Evolutionary conservation across 2,113 vertebrate species (phyloP), one percentile per base, ranked within the genome.

Genomic region (Sylvietta virens): DNA sequence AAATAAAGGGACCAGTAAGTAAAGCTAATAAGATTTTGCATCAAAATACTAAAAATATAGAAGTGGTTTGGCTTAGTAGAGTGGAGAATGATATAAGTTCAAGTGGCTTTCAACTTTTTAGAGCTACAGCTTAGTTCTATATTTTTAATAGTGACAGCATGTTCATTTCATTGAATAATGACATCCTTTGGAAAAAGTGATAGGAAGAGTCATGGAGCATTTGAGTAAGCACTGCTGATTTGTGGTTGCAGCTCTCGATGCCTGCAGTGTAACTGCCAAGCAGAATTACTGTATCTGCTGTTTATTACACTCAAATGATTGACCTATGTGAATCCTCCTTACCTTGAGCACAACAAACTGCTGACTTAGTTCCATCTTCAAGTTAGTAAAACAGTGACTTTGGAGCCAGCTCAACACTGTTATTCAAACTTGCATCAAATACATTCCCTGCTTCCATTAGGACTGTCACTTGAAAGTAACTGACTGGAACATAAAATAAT

Each of bases 401-500:
- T 91, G 93, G 88, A 96, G 77, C n/a, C 72, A 81, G 60, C 73
- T 91, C 74, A 95, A 85, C 33, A 26, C 35, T 83, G 64, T 94
- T 95, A 90, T 70, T 82, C 65, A 84, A 89, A 88, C 86, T 86
- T 81, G 16, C 28, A 93, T 84, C 69, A 89, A 69, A 88, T 84
- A 44, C 15, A 69, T 94, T 94, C 71, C n/a, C 54, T 15, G 14
- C 37, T 94, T 91, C 89, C 84, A 91, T 94, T 91, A 94, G 26
- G 35, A 67, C 26, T 92, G 89, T 86, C 76, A 74, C 69, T 95
- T 62, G 72, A 86, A 92, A 81, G 78, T 87, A 95, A 93, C 58
- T 89, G 83, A 71, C 81, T 71, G 86, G 84, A 96, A 96, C 88
- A 81, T 35, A 94, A 96, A 96, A 92, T 94, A 95, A 95, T 96